These are phyloP conservation scores for Anolis apletophallus DNA, from an alignment of 2,797 vertebrate species.

Conservation along the genomic window DNA sequence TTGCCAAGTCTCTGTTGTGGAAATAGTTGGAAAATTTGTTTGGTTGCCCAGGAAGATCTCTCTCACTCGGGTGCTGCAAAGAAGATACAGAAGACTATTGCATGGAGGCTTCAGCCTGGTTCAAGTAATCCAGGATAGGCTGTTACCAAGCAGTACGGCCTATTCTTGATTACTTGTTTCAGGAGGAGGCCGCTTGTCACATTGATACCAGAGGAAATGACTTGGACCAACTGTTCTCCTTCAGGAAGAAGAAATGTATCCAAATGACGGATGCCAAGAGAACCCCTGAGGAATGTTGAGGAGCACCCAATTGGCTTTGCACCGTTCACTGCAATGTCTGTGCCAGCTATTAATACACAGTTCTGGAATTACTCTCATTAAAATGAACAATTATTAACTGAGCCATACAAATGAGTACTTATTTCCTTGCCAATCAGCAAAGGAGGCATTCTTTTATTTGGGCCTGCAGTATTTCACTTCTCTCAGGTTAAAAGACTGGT, in stretches of 20 bases:
- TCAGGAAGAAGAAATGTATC: not conserved
- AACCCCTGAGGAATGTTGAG: not conserved
- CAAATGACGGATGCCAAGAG: not conserved
- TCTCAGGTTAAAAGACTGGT: not conserved
- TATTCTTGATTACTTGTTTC: slow-evolving; percentile 99
- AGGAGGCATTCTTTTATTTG: not conserved
- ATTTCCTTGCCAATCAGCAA: not conserved
- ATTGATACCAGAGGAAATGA: not conserved
- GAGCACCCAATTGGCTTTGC: not conserved
- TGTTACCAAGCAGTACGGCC: slow-evolving; percentile 89
- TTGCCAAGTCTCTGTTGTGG: too few relatives aligned
- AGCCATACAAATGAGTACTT: not conserved
- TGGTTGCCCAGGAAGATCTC: not conserved
- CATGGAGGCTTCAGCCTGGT: slow-evolving; percentile 85
- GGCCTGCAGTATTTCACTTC: not conserved
- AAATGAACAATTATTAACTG: not conserved
- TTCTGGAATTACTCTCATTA: not conserved
- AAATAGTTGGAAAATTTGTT: not conserved
- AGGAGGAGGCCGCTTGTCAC: slow-evolving; percentile 81
- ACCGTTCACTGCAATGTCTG: not conserved
- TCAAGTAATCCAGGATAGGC: slow-evolving; percentile 99
- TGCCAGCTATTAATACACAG: not conserved
- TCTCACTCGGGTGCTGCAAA: not conserved
- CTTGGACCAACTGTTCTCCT: not conserved
- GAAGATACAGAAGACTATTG: not conserved